phyloP scores from a whole-genome alignment of 1,140 invertebrate species.

The Palaemon carinicauda region DNA sequence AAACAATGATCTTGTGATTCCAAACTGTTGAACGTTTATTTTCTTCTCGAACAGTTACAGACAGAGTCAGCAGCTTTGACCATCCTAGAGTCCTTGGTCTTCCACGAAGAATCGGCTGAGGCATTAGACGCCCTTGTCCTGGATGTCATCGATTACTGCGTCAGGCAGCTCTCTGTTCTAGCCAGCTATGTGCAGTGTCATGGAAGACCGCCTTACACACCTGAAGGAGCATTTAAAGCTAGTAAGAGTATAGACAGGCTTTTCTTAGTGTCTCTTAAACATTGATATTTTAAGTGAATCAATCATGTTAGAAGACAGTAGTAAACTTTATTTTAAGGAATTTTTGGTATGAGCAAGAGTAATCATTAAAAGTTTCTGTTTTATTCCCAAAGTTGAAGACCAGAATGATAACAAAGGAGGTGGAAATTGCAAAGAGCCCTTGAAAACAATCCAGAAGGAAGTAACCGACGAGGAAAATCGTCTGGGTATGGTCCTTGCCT shows the following conservation, averaged over 20 bases:
- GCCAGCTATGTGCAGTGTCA: not conserved
- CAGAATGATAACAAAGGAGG: not conserved
- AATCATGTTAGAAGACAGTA: too few species aligned
- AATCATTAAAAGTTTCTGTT: not conserved
- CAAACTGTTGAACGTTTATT: too few species aligned
- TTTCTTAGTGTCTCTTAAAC: too few species aligned
- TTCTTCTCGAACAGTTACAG: slow-evolving; percentile 5
- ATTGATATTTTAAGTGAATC: too few species aligned
- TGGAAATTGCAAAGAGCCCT: not conserved
- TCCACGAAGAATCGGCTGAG: slow-evolving; percentile 24
- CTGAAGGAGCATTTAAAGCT: not conserved
- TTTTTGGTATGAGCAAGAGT: not conserved
- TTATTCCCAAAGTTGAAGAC: not conserved
- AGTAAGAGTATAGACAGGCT: too few species aligned
- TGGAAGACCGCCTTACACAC: not conserved
- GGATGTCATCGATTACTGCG: slow-evolving; percentile 37
- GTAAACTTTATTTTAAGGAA: too few species aligned
- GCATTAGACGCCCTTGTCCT: slow-evolving; percentile 17
- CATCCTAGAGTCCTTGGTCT: slow-evolving; percentile 18
- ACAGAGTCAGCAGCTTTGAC: slow-evolving; percentile 18
- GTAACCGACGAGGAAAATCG: slow-evolving; percentile 23
- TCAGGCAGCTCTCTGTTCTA: slow-evolving; percentile 3
- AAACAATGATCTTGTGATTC: too few species aligned
- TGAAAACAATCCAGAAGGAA: not conserved
- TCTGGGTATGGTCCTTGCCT: slow-evolving; percentile 15